Conservation (phyloP, 2,888 invertebrate genomes). For the Rhamphomyia laevipes region DNA sequence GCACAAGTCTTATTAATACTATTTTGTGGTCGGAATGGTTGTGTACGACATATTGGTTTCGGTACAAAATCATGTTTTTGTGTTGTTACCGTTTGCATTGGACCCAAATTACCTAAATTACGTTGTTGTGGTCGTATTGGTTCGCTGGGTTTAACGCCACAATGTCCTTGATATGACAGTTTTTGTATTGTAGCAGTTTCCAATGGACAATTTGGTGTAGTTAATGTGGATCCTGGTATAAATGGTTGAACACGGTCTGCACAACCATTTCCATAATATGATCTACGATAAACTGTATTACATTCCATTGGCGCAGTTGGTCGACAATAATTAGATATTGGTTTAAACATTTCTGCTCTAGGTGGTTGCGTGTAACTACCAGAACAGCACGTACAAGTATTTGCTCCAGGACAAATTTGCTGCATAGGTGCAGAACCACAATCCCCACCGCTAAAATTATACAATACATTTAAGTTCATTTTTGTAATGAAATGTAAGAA, state of each 20-base stretch:
- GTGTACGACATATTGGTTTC: conserved; percentile 40
- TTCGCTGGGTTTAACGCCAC: conserved; percentile 20
- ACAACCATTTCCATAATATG: conserved; percentile 43
- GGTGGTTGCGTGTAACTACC: conserved; percentile 31
- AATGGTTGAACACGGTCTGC: conserved; percentile 34
- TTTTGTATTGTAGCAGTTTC: conserved; percentile 43
- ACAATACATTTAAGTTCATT: no score
- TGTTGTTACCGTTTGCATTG: conserved; percentile 59
- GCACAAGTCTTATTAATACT: conserved; percentile 25
- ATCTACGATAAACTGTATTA: conserved; percentile 53
- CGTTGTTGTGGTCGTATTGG: conserved; percentile 29
- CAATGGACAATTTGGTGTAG: conserved; percentile 40
- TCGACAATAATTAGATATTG: conserved; percentile 38
- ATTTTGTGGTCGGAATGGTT: conserved; percentile 20
- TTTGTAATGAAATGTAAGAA: no score
- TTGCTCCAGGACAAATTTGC: not conserved
- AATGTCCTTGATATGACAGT: conserved; percentile 32
- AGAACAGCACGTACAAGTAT: conserved; percentile 21
- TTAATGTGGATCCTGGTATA: conserved; percentile 38
- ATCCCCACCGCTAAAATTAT: not conserved
- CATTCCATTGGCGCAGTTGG: conserved; percentile 47
- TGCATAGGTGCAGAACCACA: not conserved
- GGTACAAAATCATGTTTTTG: conserved; percentile 61
- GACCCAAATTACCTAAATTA: conserved; percentile 37
- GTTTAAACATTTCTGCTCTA: conserved; percentile 26